phyloP scores from a whole-genome alignment of 1,140 invertebrate genomes.

The Drosophila takahashii region DNA sequence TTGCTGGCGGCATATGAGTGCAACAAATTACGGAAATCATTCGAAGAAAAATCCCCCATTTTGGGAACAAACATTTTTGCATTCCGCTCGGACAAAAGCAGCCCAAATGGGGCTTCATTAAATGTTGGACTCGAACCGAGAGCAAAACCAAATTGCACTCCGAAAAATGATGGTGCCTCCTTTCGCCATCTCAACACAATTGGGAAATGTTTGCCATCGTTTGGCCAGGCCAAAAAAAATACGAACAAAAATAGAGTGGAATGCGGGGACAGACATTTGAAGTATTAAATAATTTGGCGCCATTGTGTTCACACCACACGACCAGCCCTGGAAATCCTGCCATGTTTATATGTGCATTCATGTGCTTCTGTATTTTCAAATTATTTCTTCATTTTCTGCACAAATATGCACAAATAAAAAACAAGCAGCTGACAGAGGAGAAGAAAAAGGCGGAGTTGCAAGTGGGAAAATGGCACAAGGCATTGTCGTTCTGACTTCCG shows the following conservation, averaged over 20 bases:
- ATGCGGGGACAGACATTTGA: conserved; percentile 67
- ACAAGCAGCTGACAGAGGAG: conserved; percentile 21
- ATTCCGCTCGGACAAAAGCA: conserved; percentile 50
- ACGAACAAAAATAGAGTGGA: conserved; percentile 11
- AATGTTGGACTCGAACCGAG: conserved; percentile 74
- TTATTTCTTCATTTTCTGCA: conserved; percentile 77
- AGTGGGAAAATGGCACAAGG: conserved; percentile 71
- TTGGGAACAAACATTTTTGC: conserved; percentile 35
- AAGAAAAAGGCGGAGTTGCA: conserved; percentile 27
- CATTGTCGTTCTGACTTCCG: conserved; percentile 44
- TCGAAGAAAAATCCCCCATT: conserved; percentile 30
- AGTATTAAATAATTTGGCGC: conserved; percentile 82
- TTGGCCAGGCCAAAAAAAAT: conserved; percentile 48
- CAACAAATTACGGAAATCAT: conserved; percentile 47
- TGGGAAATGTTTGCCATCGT: conserved; percentile 61
- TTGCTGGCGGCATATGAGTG: conserved; percentile 42
- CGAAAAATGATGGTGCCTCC: conserved; percentile 25
- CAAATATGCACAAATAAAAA: conserved; percentile 52
- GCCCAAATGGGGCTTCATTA: conserved; percentile 74
- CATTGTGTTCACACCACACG: conserved; percentile 78
- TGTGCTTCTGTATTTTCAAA: conserved; percentile 58
- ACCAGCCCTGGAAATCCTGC: conserved; percentile 24
- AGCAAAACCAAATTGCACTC: conserved; percentile 62
- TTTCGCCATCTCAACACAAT: conserved; percentile 9
- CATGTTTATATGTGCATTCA: conserved; percentile 29